Percentiles rank a stretch among this genome's conserved stretches.
These are phyloP conservation scores for Nansenia antarctica DNA, from an alignment of 2,113 vertebrate genomes.

Conservation along the genomic window DNA sequence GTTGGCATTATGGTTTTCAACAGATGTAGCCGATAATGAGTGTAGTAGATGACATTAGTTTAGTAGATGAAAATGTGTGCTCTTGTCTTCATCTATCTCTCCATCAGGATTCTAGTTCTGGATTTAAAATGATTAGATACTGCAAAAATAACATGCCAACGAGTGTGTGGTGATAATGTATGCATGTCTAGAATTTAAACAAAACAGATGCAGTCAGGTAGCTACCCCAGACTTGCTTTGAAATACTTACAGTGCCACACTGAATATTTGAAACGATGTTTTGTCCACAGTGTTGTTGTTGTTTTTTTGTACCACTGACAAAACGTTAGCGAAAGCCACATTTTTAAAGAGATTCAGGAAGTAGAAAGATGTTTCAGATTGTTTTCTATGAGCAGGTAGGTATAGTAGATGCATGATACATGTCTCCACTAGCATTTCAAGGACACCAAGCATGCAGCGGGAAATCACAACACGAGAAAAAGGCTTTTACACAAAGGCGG, in stretches of 20 bases:
- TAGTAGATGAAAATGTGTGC: too few relatives aligned
- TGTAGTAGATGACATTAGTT: too few relatives aligned
- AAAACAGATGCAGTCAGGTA: not conserved
- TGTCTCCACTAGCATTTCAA: conserved; percentile 30
- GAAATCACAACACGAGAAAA: conserved; percentile 13
- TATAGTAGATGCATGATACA: conserved; percentile 32
- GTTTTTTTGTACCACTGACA: too few relatives aligned
- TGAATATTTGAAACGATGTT: not conserved
- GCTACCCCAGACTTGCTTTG: not conserved
- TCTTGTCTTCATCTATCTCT: too few relatives aligned
- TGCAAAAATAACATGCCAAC: not conserved
- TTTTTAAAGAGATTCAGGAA: not conserved
- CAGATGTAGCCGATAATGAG: not conserved
- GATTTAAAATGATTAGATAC: not conserved
- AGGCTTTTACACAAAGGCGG: conserved; percentile 23
- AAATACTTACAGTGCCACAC: too few relatives aligned
- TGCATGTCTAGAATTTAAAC: not conserved
- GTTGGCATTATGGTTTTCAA: not conserved
- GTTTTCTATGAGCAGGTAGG: conserved; percentile 36
- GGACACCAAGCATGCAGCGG: conserved; percentile 50
- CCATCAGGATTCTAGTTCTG: too few relatives aligned
- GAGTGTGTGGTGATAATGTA: not conserved
- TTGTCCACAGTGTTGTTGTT: not conserved
- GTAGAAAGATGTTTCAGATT: not conserved
- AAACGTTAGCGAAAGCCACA: not conserved